phyloP scores from a whole-genome alignment of 2,888 invertebrate genomes.

The Trichacis sp. region DNA sequence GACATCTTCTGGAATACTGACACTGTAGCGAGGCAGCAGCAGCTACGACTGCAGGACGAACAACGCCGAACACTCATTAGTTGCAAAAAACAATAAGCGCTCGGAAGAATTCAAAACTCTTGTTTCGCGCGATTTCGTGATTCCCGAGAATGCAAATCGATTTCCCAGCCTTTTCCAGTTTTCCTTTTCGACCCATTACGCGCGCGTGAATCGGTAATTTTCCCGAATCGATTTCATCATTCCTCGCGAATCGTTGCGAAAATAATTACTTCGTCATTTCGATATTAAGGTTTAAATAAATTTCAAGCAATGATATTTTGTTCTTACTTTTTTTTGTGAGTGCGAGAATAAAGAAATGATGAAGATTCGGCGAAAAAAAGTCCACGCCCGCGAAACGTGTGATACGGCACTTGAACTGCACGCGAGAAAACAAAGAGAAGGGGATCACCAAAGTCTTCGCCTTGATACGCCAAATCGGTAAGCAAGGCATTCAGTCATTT shows the following conservation, averaged over 20 bases:
- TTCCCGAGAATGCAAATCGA: too few relatives aligned
- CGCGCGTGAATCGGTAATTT: too few relatives aligned
- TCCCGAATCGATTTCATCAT: too few relatives aligned
- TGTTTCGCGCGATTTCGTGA: not conserved
- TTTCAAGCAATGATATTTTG: too few relatives aligned
- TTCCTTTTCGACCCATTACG: too few relatives aligned
- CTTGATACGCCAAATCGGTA: not conserved
- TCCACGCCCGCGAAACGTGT: not conserved
- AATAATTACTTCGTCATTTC: too few relatives aligned
- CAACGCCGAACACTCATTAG: slow-evolving; percentile 30
- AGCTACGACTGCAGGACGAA: slow-evolving; percentile 32
- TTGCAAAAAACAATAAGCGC: too few relatives aligned
- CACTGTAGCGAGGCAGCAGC: slow-evolving; percentile 25
- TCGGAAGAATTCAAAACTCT: not conserved
- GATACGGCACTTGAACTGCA: slow-evolving; percentile 15
- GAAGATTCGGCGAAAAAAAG: too few relatives aligned
- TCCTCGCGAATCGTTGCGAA: too few relatives aligned
- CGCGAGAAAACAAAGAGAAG: slow-evolving; percentile 12
- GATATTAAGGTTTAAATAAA: too few relatives aligned
- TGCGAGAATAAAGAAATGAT: too few relatives aligned
- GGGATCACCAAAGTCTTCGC: slow-evolving; percentile 14
- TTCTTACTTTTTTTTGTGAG: too few relatives aligned
- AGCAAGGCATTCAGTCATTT: not conserved
- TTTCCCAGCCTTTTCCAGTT: not conserved
- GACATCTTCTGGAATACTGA: slow-evolving; percentile 55